phyloP scores from a whole-genome alignment of 53 echinoderm and acorn worm species.

The Patiria pectinifera region DNA sequence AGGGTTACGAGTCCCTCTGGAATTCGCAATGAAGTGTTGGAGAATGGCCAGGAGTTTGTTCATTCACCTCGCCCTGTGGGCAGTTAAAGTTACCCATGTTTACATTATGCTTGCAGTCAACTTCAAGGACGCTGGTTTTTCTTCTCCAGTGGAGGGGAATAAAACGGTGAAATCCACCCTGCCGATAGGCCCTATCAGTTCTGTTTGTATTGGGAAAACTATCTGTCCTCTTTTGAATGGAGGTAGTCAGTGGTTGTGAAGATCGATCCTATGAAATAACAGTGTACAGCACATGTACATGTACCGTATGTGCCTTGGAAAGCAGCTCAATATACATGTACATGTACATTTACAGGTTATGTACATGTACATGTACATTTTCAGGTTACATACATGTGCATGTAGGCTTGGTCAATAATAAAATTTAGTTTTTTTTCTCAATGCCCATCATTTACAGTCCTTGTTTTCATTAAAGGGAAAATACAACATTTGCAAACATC shows the following conservation, averaged over 20 bases:
- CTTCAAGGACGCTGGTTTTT: neutral
- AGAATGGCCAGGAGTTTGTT: too few relatives aligned
- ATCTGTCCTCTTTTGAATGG: neutral
- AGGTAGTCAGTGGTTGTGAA: neutral
- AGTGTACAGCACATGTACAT: neutral
- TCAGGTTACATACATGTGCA: too few relatives aligned
- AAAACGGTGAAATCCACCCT: neutral
- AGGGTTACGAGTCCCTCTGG: neutral
- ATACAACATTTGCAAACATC: too few relatives aligned
- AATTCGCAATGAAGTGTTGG: neutral
- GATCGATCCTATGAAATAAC: neutral
- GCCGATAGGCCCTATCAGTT: neutral
- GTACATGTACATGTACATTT: constrained; percentile 36
- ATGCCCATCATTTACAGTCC: too few relatives aligned
- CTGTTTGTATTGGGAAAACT: neutral
- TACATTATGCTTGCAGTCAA: constrained; percentile 3
- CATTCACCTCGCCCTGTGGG: neutral
- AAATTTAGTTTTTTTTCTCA: too few relatives aligned
- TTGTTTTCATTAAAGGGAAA: too few relatives aligned
- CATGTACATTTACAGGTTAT: constrained; percentile 16
- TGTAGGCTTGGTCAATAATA: neutral
- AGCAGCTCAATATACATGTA: neutral
- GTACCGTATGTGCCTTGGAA: too few relatives aligned
- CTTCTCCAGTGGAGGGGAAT: neutral
- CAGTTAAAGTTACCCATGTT: neutral